Conservation (phyloP, 2,888 invertebrate species). For the Melieria omissa region DNA sequence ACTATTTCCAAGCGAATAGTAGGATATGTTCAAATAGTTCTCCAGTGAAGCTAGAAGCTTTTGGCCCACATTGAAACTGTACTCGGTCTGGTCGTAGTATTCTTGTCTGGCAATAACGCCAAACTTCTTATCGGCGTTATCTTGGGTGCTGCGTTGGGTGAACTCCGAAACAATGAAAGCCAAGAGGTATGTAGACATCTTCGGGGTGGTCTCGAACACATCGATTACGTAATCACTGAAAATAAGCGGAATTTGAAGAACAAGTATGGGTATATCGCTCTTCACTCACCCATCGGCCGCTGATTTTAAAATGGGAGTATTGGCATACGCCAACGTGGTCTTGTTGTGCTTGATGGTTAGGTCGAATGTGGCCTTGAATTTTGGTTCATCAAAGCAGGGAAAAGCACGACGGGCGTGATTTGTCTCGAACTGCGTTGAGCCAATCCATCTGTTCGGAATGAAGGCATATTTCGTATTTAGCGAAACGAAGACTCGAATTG, state of each 20-base stretch:
- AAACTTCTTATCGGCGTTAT: constrained; percentile 46
- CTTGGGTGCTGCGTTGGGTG: constrained; percentile 46
- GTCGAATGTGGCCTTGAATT: constrained; percentile 75
- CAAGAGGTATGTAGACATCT: constrained; percentile 83
- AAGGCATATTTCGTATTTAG: not conserved
- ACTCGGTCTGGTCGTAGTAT: constrained; percentile 74
- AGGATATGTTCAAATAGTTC: constrained; percentile 71
- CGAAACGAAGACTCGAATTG: not conserved
- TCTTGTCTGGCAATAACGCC: constrained; percentile 77
- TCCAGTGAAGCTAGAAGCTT: constrained; percentile 69
- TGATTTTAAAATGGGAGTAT: constrained; percentile 48
- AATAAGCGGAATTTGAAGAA: not conserved
- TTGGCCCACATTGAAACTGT: constrained; percentile 73
- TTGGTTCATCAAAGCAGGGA: constrained; percentile 84
- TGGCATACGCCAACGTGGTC: constrained; percentile 56
- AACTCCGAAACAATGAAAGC: constrained; percentile 81
- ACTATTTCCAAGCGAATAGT: constrained; percentile 70
- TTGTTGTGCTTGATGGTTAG: constrained; percentile 63
- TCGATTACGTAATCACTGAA: constrained; percentile 50
- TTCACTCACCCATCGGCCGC: constrained; percentile 49
- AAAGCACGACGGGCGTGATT: constrained; percentile 77
- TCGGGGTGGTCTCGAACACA: constrained; percentile 66
- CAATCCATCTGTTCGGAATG: constrained; percentile 68
- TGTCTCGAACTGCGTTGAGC: constrained; percentile 78
- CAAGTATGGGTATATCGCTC: not conserved